Evolutionary conservation across 2,888 invertebrate genomes (phyloP).

Genomic region (Tillus elongatus): DNA sequence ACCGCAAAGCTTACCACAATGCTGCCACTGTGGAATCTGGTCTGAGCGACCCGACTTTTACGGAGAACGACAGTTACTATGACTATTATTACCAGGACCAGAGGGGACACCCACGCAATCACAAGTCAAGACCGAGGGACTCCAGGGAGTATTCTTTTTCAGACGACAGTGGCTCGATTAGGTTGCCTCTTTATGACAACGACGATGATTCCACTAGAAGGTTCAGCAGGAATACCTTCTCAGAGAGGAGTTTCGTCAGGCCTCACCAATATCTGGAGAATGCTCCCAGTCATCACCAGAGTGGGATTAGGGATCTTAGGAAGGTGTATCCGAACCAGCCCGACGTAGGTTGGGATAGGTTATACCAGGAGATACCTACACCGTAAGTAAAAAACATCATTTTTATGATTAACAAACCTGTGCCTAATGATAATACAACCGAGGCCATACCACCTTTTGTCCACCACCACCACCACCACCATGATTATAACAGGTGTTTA

Average conservation of each 20-base stretch:
- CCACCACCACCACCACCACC: too few relatives aligned
- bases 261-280: background rate
- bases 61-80: conserved; percentile 32
- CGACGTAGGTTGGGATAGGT: conserved; percentile 23
- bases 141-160: conserved; percentile 30
- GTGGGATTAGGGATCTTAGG: conserved; percentile 21
- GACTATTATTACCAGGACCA: conserved; percentile 32
- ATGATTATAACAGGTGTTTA: too few relatives aligned
- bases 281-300: conserved; percentile 7
- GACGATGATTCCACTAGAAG: conserved; percentile 29
- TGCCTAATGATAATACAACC: too few relatives aligned
- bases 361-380: conserved; percentile 31
- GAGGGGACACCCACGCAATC: conserved; percentile 14
- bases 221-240: conserved; percentile 24
- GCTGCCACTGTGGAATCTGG: conserved; percentile 28
- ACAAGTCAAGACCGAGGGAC: conserved; percentile 24
- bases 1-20: conserved; percentile 17
- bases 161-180: conserved; percentile 35
- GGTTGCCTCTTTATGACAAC: conserved; percentile 31
- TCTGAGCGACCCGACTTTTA: conserved; percentile 34
- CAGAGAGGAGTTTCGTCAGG: conserved; percentile 19
- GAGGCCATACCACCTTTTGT: too few relatives aligned
- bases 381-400: conserved; percentile 27
- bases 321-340: conserved; percentile 28
- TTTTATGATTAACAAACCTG: too few relatives aligned